Evolutionary conservation across 2,888 invertebrate genomes (phyloP), one percentile per base, ranked within the genome.

Genomic region (Drosophila siamana): DNA sequence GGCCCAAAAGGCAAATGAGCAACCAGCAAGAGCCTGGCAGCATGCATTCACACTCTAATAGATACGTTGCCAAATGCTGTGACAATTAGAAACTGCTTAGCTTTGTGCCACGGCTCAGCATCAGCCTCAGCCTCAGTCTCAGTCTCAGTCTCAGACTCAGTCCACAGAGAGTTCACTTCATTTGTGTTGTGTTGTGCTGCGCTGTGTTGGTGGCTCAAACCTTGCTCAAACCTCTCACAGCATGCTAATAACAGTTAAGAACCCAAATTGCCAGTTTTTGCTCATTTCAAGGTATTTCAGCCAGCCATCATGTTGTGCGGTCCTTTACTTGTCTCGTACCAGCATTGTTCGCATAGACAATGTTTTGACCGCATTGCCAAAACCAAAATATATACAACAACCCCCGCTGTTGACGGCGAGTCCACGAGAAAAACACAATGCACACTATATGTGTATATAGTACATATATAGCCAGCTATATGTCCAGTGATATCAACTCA

Each of bases 351-450:
- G 51, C 63, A 64, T 65, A 70, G 87, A 87, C 80, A 88, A 83
- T 91, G 89, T 91, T 91, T 90, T 91, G 91, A 91, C 91, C 91
- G 88, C 90, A 91, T 80, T 85, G 78, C 86, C 79, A 85, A 75
- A 90, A 90, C 91, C 90, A 90, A 90, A 89, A 86, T 80, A 82
- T 78, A 74, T 52, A 75, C 44, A 71, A 47, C 57, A 69, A 61
- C 73, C 70, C 82, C 74, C 70, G 64, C 63, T 47, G 69, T 65
- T 51, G 69, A 19, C 19, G 19, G 3, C 19, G 19, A 19, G 19
- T 3, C 19, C 19, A n/a, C 19, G 19, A 19, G 19, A 46, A 54
- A 48, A 56, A 62, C 48, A 79, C 55, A 64, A 73, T 56, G 50
- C 33, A n/a, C 38, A 43, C 19, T 13, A 15, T 28, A 15, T 13